A percentile compares a stretch with the other conserved stretches of the same genome.
Conservation (phyloP, 2,113 vertebrate genomes). For the Cyprinodon variegatus region DNA sequence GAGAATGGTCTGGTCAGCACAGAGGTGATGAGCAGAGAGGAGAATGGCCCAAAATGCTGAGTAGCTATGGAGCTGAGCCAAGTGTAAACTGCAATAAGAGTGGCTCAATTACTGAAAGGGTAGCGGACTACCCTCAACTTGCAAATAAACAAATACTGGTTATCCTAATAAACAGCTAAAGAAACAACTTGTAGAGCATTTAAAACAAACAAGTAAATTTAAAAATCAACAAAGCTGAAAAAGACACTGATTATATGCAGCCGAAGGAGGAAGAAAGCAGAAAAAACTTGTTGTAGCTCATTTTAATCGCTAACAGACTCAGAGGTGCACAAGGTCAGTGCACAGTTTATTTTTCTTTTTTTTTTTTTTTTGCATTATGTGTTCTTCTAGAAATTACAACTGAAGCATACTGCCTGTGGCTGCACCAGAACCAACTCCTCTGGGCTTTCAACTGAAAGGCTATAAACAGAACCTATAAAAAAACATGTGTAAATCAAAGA, state of each 20-base stretch:
- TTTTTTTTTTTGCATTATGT: slow-evolving; percentile 33
- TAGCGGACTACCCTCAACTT: slow-evolving; percentile 47
- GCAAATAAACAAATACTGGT: slow-evolving; percentile 30
- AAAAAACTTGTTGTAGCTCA: slow-evolving; percentile 42
- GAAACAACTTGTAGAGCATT: background rate
- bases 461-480: slow-evolving; percentile 39
- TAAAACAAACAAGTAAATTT: slow-evolving; percentile 18
- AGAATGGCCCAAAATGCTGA: slow-evolving; percentile 46
- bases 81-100: slow-evolving; percentile 69
- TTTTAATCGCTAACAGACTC: slow-evolving; percentile 55
- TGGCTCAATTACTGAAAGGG: slow-evolving; percentile 54
- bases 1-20: slow-evolving; percentile 19
- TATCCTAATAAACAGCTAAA: slow-evolving; percentile 6
- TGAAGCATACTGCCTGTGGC: slow-evolving; percentile 23
- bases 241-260: slow-evolving; percentile 41
- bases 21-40: slow-evolving; percentile 48
- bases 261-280: slow-evolving; percentile 28
- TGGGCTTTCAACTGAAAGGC: slow-evolving; percentile 62
- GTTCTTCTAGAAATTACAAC: slow-evolving; percentile 18
- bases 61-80: slow-evolving; percentile 56
- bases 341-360: slow-evolving; percentile 12
- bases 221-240: slow-evolving; percentile 39
- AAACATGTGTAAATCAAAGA: slow-evolving; percentile 10
- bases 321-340: slow-evolving; percentile 49
- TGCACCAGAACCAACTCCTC: slow-evolving; percentile 44